Evolutionary conservation across 2,888 invertebrate genomes (phyloP).

Genomic region (Cryptus armator): DNA sequence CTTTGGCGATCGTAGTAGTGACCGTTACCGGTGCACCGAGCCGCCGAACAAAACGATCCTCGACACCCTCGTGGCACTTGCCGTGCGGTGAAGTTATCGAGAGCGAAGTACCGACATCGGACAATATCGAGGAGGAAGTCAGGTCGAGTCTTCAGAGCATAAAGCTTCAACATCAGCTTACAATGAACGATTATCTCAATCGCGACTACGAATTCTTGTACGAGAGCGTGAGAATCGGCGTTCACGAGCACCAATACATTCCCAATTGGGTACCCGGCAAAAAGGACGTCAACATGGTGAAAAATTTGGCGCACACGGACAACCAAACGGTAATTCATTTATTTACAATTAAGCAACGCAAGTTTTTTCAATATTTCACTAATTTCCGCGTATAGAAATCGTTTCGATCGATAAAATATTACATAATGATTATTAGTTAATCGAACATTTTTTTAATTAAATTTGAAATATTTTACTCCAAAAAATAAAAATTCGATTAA

Average conservation of each 20-base stretch:
- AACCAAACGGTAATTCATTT: conserved; percentile 75
- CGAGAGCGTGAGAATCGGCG: conserved; percentile 80
- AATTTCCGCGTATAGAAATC: neutral
- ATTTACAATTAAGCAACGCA: neutral
- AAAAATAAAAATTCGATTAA: neutral
- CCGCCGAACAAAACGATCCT: conserved; percentile 59
- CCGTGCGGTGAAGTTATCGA: conserved; percentile 80
- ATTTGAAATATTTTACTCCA: neutral
- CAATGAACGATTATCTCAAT: conserved; percentile 80
- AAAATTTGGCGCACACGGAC: conserved; percentile 70
- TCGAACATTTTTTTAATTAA: neutral
- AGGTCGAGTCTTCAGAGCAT: conserved; percentile 74
- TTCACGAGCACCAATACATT: conserved; percentile 82
- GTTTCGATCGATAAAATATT: neutral
- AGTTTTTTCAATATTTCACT: neutral
- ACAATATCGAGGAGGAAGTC: conserved; percentile 73
- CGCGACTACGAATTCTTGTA: conserved; percentile 83
- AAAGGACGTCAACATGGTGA: conserved; percentile 78
- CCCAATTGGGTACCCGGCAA: conserved; percentile 84
- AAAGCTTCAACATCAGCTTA: conserved; percentile 79
- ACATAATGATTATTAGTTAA: neutral
- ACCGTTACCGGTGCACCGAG: conserved; percentile 69
- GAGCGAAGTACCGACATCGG: conserved; percentile 52
- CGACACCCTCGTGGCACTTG: conserved; percentile 79
- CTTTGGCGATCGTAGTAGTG: conserved; percentile 12